Evolutionary conservation across 2,888 invertebrate species (phyloP), one percentile per base, ranked within the genome.

Genomic region (Ormia ochracea): DNA sequence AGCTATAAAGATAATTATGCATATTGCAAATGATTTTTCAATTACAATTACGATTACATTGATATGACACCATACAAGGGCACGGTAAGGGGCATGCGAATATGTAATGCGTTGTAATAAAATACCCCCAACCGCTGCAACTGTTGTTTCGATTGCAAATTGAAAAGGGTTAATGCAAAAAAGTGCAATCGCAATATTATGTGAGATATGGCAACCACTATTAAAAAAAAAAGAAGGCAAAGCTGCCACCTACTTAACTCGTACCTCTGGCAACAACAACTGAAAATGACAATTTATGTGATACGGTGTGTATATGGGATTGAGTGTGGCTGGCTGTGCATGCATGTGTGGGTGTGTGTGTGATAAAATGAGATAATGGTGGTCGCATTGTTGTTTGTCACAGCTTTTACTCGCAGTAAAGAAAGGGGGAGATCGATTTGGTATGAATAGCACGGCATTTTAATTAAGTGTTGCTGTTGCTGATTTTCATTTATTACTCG

Each of bases 21-120:
- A 83, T 84, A 75, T 84, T 87, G 87, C 86, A 87, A 86, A 87
- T 87, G 88, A 88, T 88, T 87, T 87, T 87, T 83, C 88, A 87
- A 87, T 88, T 86, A 88, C 86, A 82, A 82, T 82, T 82, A 80
- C 76, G 76, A 76, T 80, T 78, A 87, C 85, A 83, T 85, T 84
- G 85, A 87, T 86, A 85, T 79, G 82, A 81, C 82, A 81, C 19
- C 77, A 82, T 70, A 74, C 56, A 50, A 14, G 36, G 65, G 43
- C 36, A 48, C 23, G 48, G 7, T 14, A 33, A 19, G 17, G 12
- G 14, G 9, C 52, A 31, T n/a, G 1, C n/a, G 7, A 5, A 2
- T 10, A 19, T 2, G n/a, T 2, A 43, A 2, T n/a, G n/a, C n/a
- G 19, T 43, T 19, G 2, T 9, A 10, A 19, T 19, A 36, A 36